Conservation (phyloP, 2,113 vertebrate species). For the Machaerirhynchus nigripectus region DNA sequence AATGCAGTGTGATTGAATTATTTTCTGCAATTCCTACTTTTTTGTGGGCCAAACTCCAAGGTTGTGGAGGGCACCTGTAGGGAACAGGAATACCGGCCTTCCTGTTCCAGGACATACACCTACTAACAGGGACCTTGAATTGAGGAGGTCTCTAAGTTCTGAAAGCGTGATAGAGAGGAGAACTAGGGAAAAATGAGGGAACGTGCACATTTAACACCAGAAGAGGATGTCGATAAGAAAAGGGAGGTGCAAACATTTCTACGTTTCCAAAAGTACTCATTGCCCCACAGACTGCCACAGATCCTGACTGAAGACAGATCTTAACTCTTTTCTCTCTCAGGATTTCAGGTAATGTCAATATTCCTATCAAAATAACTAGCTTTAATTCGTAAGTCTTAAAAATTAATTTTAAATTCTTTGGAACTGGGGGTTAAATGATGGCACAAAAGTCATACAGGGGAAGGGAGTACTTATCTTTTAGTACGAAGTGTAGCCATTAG, state of each 20-base stretch:
- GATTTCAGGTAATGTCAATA: slow-evolving; percentile 35
- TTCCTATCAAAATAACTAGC: background rate
- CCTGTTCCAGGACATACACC: background rate
- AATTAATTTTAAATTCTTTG: background rate
- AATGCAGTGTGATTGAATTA: background rate
- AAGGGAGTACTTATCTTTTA: background rate
- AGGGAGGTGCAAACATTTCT: slow-evolving; percentile 12
- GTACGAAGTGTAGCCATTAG: background rate
- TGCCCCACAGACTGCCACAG: background rate
- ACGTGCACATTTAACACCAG: background rate
- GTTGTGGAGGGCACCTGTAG: background rate
- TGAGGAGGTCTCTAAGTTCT: background rate
- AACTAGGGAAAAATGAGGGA: background rate
- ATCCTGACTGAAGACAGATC: background rate
- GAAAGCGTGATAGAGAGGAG: background rate
- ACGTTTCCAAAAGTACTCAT: background rate
- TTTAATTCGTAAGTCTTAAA: background rate
- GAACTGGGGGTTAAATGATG: background rate
- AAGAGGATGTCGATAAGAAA: slow-evolving; percentile 8
- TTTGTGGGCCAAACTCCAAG: background rate
- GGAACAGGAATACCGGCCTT: background rate
- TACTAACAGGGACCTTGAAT: background rate
- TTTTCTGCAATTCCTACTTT: background rate
- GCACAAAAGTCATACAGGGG: background rate
- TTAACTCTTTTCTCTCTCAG: background rate